A percentile compares a stretch with the other conserved stretches of the same genome.
Evolutionary conservation across 2,797 vertebrate genomes (phyloP).

Genomic region (Periparus ater): DNA sequence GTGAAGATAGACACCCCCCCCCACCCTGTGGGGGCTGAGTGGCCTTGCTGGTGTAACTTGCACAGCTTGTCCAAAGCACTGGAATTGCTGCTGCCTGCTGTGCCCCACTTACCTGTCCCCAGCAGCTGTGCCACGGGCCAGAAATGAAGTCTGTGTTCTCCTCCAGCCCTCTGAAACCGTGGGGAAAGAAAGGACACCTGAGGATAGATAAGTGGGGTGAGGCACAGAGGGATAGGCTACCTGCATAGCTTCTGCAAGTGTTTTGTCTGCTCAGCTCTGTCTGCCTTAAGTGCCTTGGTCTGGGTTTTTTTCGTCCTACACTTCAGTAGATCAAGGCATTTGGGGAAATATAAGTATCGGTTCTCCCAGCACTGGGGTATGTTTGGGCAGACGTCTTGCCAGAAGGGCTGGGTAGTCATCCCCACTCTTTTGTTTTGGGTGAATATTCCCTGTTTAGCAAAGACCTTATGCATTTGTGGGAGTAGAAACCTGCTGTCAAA

Average conservation of each 20-base stretch:
- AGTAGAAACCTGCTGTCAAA: background rate
- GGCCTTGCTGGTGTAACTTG: background rate
- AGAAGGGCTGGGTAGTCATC: background rate
- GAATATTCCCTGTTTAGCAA: background rate
- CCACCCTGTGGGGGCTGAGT: background rate
- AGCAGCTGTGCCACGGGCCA: background rate
- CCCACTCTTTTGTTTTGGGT: background rate
- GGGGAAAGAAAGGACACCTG: background rate
- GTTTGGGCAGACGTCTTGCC: background rate
- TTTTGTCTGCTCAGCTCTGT: background rate
- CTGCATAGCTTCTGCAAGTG: background rate
- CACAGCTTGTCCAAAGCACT: background rate
- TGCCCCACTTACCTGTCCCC: background rate
- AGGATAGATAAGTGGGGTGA: background rate
- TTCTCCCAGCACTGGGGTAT: background rate
- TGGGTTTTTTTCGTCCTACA: background rate
- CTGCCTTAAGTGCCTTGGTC: background rate
- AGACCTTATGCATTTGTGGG: background rate
- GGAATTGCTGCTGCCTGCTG: background rate
- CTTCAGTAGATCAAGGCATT: background rate
- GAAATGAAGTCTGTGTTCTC: background rate
- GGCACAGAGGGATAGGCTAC: background rate
- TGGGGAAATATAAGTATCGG: background rate
- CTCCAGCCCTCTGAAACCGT: background rate
- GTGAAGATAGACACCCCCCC: too few species aligned